phyloP scores from a whole-genome alignment of 2,113 vertebrate species.

The Bujurquina vittata region DNA sequence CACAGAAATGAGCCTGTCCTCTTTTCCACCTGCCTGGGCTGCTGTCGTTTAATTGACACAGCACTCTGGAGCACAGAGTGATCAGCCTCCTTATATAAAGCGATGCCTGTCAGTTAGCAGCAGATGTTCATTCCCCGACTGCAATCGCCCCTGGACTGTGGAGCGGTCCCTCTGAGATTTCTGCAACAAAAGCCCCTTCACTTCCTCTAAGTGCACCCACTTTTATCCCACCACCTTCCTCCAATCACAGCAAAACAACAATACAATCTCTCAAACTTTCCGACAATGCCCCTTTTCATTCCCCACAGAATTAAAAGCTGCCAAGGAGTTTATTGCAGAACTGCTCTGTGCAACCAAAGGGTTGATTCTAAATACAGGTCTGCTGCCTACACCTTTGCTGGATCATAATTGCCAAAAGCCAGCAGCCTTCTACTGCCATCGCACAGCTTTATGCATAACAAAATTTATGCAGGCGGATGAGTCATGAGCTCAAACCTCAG shows the following conservation, averaged over 20 bases:
- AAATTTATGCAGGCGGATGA: conserved; percentile 41
- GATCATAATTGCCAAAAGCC: conserved; percentile 32
- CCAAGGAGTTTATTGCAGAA: conserved; percentile 20
- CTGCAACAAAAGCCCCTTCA: conserved; percentile 13
- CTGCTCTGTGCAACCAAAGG: conserved; percentile 36
- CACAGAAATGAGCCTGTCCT: conserved; percentile 57
- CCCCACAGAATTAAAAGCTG: conserved; percentile 23
- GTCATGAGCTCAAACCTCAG: conserved; percentile 48
- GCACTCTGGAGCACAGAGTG: conserved; percentile 42
- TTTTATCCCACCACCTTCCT: conserved; percentile 17
- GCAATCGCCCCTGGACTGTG: conserved; percentile 23
- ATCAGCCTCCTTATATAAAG: conserved; percentile 66
- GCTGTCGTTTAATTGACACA: conserved; percentile 61
- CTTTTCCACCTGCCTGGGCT: conserved; percentile 41
- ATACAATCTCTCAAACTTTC: conserved; percentile 23
- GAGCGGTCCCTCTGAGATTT: background rate
- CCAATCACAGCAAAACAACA: conserved; percentile 17
- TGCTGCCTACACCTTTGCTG: conserved; percentile 29
- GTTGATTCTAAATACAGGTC: conserved; percentile 52
- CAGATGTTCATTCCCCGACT: conserved; percentile 23
- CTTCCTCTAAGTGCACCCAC: conserved; percentile 2
- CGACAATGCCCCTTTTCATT: conserved; percentile 28
- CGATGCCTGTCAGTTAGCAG: conserved; percentile 64
- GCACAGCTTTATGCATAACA: conserved; percentile 30
- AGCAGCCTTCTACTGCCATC: conserved; percentile 10